Base-by-base conservation (phyloP, 2,888 invertebrate species). In the Erebia epiphron region DNA sequence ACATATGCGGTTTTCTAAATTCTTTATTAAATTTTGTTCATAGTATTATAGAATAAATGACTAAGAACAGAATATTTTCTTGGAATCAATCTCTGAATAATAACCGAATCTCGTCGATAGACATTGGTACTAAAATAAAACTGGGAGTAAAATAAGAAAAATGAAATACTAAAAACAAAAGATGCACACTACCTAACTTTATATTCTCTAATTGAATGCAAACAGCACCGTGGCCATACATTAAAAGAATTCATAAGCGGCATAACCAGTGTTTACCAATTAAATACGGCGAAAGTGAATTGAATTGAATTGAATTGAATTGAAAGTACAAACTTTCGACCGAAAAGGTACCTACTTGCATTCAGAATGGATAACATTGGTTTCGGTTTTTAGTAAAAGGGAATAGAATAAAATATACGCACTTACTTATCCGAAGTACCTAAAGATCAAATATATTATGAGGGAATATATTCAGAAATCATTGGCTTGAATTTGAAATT, bases 401-500 rank as follows among this genome's bases (percentile, higher is more conserved):
- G 41, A 69, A 54, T 46, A 14, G 11, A 43, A 16, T 9, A 61
- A 41, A 60, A 49, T 54, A 54, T 60, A 35, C 13, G 57, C 35
- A n/a, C 61, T 10, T 57, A 67, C 18, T 49, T 49, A 73, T 69
- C 63, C 46, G 4, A 43, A 68, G 54, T 54, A n/a, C n/a, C n/a
- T n/a, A 49, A 68, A 68, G 67, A 70, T 68, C 64, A 67, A 64
- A 70, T 69, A 64, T 41, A 62, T 49, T 70, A 54, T 62, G 52
- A 68, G 13, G 56, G 54, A 67, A 73, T 18, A 71, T 68, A 73
- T 73, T 73, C 70, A 62, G 65, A 67, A 63, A 63, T 69, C 71
- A 68, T 72, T 72, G 70, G 69, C 71, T 69, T 69, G 72, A 73
- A 75, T 75, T 76, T 73, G 56, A 76, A 76, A 75, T 76, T 76